phyloP scores from a whole-genome alignment of 2,113 vertebrate genomes.

The Upupa epops region DNA sequence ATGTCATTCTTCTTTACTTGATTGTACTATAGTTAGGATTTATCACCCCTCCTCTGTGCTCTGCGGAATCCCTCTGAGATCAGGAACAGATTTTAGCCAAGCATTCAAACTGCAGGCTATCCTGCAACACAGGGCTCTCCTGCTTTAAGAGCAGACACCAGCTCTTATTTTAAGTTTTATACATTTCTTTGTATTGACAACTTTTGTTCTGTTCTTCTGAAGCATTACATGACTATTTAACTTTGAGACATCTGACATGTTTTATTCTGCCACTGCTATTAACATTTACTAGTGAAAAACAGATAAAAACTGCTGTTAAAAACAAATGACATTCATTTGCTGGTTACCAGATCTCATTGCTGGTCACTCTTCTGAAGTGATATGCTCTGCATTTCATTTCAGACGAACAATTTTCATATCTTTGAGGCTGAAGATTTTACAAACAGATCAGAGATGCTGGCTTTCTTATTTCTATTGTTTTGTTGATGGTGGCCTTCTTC shows the following conservation, averaged over 20 bases:
- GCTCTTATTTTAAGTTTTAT: conserved; percentile 9
- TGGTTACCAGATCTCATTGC: conserved; percentile 15
- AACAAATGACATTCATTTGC: conserved; percentile 43
- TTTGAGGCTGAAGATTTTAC: conserved; percentile 44
- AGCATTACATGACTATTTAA: neutral
- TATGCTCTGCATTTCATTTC: conserved; percentile 36
- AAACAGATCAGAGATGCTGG: neutral
- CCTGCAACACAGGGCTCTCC: neutral
- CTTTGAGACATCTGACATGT: neutral
- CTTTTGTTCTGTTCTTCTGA: neutral
- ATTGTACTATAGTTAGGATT: neutral
- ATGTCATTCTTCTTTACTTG: neutral
- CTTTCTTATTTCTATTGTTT: conserved; percentile 30
- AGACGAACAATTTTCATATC: neutral
- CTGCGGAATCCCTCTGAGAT: neutral
- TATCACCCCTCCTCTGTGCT: neutral
- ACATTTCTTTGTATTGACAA: neutral
- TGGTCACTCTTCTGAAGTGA: conserved; percentile 31
- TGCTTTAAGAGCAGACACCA: neutral
- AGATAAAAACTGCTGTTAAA: conserved; percentile 54
- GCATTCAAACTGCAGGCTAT: neutral
- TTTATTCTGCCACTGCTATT: conserved; percentile 28
- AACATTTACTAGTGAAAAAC: conserved; percentile 47
- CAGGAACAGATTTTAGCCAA: neutral
- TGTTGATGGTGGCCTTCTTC: conserved; percentile 19